Percentiles rank a stretch among this genome's conserved stretches.
Evolutionary conservation across 2,113 vertebrate species (phyloP).

Genomic region (Todiramphus saurophagus): DNA sequence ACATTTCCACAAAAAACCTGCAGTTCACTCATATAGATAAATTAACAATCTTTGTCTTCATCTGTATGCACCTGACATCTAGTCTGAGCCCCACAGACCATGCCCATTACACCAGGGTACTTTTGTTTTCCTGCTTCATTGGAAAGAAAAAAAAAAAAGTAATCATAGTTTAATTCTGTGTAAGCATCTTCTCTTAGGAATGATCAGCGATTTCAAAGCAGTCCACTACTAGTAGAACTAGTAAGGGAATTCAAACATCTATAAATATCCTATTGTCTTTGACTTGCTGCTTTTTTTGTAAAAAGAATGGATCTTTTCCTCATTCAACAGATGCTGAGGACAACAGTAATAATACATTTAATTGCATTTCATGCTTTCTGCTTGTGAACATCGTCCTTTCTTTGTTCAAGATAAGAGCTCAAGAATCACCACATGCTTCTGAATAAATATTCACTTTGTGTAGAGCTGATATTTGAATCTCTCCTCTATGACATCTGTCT

Average conservation of each 20-base stretch:
- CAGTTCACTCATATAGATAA: background rate
- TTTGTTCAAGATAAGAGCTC: background rate
- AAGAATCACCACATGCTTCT: background rate
- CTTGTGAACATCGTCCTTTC: background rate
- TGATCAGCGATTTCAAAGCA: slow-evolving; percentile 35
- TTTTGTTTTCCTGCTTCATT: slow-evolving; percentile 59
- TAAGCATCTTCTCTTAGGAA: slow-evolving; percentile 22
- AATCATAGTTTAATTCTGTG: slow-evolving; percentile 12
- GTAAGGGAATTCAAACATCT: background rate
- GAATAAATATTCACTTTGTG: background rate
- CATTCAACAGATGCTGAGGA: background rate
- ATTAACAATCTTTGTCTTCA: background rate
- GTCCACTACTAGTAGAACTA: background rate
- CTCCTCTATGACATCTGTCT: background rate
- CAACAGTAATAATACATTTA: background rate
- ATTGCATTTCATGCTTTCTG: background rate
- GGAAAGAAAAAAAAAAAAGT: slow-evolving; percentile 27
- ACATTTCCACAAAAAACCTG: background rate
- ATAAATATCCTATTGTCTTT: slow-evolving; percentile 17
- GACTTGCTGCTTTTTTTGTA: background rate
- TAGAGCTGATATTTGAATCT: background rate
- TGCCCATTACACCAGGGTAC: slow-evolving; percentile 1
- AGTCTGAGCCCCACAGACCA: slow-evolving; percentile 20
- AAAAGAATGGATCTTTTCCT: background rate
- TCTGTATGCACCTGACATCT: slow-evolving; percentile 11